Conservation (phyloP, 2,888 invertebrate genomes). For the Barypeithes pellucidus region DNA sequence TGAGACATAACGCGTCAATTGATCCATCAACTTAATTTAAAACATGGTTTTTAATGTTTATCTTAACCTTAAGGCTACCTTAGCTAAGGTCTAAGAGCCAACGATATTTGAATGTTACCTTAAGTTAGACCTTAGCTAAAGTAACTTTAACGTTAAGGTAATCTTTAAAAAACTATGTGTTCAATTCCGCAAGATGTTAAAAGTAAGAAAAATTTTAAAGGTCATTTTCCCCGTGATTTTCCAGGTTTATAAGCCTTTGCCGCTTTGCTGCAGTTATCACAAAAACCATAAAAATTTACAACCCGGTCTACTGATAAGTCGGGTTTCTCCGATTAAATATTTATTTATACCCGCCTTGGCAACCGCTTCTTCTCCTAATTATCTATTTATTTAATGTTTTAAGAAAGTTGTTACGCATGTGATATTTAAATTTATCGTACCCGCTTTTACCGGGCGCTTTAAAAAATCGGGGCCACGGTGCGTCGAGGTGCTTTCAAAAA, state of each 20-base stretch:
- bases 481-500: conserved; percentile 4
- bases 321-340: conserved; percentile 29
- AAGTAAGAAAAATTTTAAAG: not conserved
- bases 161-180: too few relatives aligned
- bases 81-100: too few relatives aligned
- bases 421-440: conserved; percentile 47
- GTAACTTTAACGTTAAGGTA: not conserved
- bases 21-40: too few relatives aligned
- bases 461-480: conserved; percentile 38
- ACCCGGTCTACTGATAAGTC: conserved; percentile 11
- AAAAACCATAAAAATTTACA: conserved; percentile 10
- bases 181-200: too few relatives aligned
- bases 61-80: too few relatives aligned
- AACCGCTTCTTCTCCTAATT: conserved; percentile 26
- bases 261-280: not conserved
- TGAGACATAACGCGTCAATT: too few relatives aligned
- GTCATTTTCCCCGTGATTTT: not conserved
- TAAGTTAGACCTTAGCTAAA: too few relatives aligned
- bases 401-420: conserved; percentile 28
- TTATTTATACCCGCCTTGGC: conserved; percentile 27
- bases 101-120: too few relatives aligned
- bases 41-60: too few relatives aligned
- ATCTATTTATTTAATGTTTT: conserved; percentile 32
- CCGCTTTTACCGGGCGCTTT: conserved; percentile 39
- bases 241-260: not conserved